Evolutionary conservation across 2,888 invertebrate genomes (phyloP), one percentile per base, ranked within the genome.

Genomic region (Hemistola chrysoprasaria): DNA sequence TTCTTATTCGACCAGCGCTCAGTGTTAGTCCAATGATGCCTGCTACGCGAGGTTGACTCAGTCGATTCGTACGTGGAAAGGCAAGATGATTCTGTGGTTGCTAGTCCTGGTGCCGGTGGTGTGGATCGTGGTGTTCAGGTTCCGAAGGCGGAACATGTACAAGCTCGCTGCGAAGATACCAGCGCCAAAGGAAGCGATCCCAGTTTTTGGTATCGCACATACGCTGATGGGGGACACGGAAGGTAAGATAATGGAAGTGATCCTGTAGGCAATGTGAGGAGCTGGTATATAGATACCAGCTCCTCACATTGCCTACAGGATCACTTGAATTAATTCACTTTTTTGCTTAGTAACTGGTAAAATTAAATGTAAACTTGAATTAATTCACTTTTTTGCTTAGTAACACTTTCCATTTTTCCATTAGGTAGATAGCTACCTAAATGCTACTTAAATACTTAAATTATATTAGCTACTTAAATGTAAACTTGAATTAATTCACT

Each of bases 131-230:
- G 42, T 60, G 39, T 80, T 70, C 41, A 65, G 71, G 55, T 74
- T 63, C 28, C 63, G 55, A 23, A 68, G 81, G 39, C 65, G 80
- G 46, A 59, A 69, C 23, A 65, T 85, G 70, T 73, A 77, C 37
- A 57, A 66, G 42, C 41, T 86, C 22, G 80, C 83, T 1, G 50
- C 67, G 0, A 49, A 32, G 2, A 55, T 79, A 29, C 69, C 69
- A 1, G 40, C 16, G 1, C 23, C 65, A 0, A 46, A 57, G 1
- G 49, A 47, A 1, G 62, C 68, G 7, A 27, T 75, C 10, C 82
- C 83, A 1, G 1, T 76, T 1, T 53, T 82, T n/a, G 84, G 85
- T 1, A 8, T 78, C 7, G 67, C 78, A 4, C 71, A 74, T 27
- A 56, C 34, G 3, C 23, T 85, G 2, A 11, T 51, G 1, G 84